Base-by-base conservation (phyloP, 2,797 vertebrate species). In the Dicrostonyx torquatus region DNA sequence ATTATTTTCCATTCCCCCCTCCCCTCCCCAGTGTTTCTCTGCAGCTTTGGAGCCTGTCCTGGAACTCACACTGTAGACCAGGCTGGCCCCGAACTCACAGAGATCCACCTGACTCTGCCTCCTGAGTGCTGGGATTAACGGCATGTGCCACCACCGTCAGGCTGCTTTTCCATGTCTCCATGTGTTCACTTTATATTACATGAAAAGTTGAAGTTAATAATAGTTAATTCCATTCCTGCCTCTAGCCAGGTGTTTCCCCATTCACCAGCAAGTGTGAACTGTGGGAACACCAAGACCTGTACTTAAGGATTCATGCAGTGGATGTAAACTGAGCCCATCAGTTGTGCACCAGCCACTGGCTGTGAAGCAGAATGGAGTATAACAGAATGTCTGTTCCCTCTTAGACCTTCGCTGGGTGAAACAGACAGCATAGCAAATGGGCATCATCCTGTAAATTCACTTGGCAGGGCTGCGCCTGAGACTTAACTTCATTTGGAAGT, bases 181-280 rank as follows among this genome's bases (percentile, higher is more conserved):
- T 66, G 14, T 76, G 24, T 80, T 84, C 50, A 58, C 40, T 60
- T 76, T 93, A 26, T 95, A 58, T 64, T 85, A n/a, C 37, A 5
- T 58, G 48, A 83, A 78, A 72, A 45, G 29, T 90, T 93, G n/a
- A 14, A 55, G n/a, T 24, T 90, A 55, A 55, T 55, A 55, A 55
- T 55, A 55, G 53, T 55, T 55, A 78, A 62, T 82, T 89, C 50
- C 83, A 1, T 87, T 84, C 53, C 37, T 88, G 43, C 40, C 89
- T 86, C 26, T 94, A 3, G 62, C 40, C 86, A 55, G 53, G 53
- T 91, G 53, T 75, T 93, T 94, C 70, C 50, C n/a, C 22, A 13
- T 70, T 89, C 70, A 89, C 37, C 91, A 82, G 78, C 89, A 90
- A 66, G 37, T 76, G 1, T 88, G 77, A 89, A 79, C 26, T 82